A percentile compares a stretch with the other conserved stretches of the same genome.
Evolutionary conservation across 2,888 invertebrate genomes (phyloP).

Genomic region (Apeira syringaria): DNA sequence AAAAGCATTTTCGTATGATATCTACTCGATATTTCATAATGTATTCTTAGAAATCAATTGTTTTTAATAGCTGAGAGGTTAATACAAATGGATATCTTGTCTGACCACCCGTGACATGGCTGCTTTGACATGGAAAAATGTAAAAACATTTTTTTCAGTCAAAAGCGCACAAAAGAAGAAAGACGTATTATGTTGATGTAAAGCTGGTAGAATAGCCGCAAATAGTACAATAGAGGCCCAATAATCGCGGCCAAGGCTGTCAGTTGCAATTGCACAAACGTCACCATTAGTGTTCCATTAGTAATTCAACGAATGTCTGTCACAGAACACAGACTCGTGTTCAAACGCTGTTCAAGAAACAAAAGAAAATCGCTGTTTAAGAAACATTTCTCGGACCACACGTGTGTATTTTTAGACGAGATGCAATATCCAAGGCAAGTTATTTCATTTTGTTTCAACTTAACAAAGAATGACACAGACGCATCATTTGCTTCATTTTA

Average conservation of each 20-base stretch:
- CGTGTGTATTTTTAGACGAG: no score
- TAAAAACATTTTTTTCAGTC: background rate
- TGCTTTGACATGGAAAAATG: background rate
- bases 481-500: no score
- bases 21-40: no score
- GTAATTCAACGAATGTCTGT: conserved; percentile 55
- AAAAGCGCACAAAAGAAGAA: conserved; percentile 4
- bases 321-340: conserved; percentile 37
- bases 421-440: no score
- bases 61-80: no score
- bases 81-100: no score
- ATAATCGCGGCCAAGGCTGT: conserved; percentile 69
- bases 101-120: background rate
- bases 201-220: conserved; percentile 25
- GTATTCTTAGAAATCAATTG: no score
- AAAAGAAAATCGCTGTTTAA: conserved; percentile 51
- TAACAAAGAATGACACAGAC: no score
- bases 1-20: no score
- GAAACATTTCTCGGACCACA: no score
- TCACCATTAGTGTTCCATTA: conserved; percentile 64
- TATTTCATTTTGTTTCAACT: no score
- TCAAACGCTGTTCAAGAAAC: conserved; percentile 47
- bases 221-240: conserved; percentile 35
- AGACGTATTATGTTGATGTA: conserved; percentile 2
- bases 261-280: conserved; percentile 61